These are phyloP conservation scores for Amiota communis DNA, from an alignment of 2,888 invertebrate genomes.

Conservation along the genomic window DNA sequence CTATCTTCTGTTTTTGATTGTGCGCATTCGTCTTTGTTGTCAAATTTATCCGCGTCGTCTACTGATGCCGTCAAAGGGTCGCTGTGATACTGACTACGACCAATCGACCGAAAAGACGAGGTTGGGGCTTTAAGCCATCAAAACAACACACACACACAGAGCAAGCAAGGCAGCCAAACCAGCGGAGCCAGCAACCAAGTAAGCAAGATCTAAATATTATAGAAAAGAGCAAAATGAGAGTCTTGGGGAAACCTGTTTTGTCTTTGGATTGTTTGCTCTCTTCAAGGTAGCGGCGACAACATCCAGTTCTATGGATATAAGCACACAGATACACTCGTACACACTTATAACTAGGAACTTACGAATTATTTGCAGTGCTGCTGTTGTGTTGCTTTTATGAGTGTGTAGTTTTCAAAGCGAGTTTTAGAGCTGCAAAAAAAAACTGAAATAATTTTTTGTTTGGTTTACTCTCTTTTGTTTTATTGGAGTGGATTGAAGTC, in stretches of 20 bases:
- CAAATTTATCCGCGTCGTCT: constrained; percentile 48
- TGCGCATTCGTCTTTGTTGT: constrained; percentile 32
- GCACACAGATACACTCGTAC: no score
- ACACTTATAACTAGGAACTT: no score
- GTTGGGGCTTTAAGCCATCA: constrained; percentile 39
- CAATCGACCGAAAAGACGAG: constrained; percentile 69
- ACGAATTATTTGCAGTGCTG: no score
- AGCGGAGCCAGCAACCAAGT: no score
- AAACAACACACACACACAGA: no score
- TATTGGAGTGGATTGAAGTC: no score
- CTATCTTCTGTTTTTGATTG: constrained; percentile 23
- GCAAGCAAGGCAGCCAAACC: neutral
- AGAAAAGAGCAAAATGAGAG: constrained; percentile 34
- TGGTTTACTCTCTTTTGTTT: no score
- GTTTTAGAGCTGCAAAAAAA: no score
- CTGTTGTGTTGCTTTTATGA: no score
- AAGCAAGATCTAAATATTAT: constrained; percentile 15
- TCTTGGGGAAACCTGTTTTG: constrained; percentile 53
- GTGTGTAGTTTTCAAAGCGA: no score
- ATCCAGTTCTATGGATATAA: neutral
- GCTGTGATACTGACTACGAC: constrained; percentile 65
- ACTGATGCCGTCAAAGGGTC: constrained; percentile 64
- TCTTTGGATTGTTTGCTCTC: constrained; percentile 34
- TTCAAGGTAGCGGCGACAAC: constrained; percentile 41
- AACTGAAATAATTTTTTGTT: no score